phyloP scores from a whole-genome alignment of 2,113 vertebrate genomes.

The Sinocyclocheilus rhinocerous region DNA sequence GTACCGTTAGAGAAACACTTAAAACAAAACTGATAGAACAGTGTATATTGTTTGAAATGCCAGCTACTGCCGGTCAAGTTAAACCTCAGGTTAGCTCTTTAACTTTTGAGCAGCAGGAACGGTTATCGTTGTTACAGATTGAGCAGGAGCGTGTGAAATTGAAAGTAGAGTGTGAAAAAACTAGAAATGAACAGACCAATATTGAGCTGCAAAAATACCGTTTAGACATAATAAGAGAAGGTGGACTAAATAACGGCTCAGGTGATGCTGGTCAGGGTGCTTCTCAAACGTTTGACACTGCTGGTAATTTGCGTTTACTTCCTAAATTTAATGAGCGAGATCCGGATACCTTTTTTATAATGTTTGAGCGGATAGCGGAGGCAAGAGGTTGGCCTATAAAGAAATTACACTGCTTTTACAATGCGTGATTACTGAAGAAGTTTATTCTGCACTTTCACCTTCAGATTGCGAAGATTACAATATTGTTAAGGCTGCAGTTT shows the following conservation, averaged over 20 bases:
- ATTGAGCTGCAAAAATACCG: not conserved
- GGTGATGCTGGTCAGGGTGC: not conserved
- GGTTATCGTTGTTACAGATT: not conserved
- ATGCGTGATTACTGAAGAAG: no score
- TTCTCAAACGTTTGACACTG: not conserved
- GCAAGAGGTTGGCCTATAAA: no score
- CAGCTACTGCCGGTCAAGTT: not conserved
- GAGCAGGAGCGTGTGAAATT: not conserved
- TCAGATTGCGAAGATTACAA: no score
- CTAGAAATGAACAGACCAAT: not conserved
- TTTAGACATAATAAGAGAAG: not conserved
- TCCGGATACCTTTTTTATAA: no score
- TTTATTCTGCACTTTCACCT: no score
- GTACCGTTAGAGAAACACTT: no score
- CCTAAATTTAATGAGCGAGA: no score
- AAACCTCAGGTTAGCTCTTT: not conserved
- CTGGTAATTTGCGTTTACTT: no score
- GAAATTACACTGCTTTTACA: no score
- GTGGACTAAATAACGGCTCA: not conserved
- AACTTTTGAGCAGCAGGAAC: not conserved
- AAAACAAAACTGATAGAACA: not conserved
- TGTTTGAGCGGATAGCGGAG: no score
- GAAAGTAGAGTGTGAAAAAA: not conserved
- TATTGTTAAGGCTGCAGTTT: no score
- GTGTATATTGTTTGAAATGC: not conserved